These are phyloP conservation scores for Xanthorhoe spadicearia DNA, from an alignment of 2,888 invertebrate species.

Conservation along the genomic window DNA sequence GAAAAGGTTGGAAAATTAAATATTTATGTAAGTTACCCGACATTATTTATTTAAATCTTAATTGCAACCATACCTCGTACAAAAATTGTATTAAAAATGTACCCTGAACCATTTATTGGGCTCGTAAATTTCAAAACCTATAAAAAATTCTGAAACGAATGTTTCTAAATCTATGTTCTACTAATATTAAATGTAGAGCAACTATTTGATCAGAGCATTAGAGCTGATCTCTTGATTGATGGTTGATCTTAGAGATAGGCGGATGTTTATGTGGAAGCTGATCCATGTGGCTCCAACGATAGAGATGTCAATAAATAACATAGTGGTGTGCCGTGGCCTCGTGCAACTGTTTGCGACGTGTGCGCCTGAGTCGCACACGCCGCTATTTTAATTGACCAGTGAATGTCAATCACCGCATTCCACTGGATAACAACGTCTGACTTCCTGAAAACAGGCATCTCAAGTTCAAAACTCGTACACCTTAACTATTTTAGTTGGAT, in stretches of 20 bases:
- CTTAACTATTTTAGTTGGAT: slow-evolving; percentile 23
- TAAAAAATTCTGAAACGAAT: not conserved
- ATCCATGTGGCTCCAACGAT: slow-evolving; percentile 54
- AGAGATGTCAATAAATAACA: slow-evolving; percentile 66
- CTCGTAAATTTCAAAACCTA: too few relatives aligned
- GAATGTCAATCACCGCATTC: slow-evolving; percentile 73
- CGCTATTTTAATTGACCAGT: slow-evolving; percentile 69
- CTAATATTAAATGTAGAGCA: slow-evolving; percentile 19
- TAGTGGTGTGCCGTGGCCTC: slow-evolving; percentile 69
- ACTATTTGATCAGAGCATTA: slow-evolving; percentile 19
- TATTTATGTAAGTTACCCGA: slow-evolving; percentile 29
- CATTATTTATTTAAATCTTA: not conserved
- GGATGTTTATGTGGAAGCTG: slow-evolving; percentile 56
- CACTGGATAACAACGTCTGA: slow-evolving; percentile 55
- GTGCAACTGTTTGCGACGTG: slow-evolving; percentile 75
- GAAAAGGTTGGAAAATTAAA: slow-evolving; percentile 38
- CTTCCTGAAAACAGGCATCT: slow-evolving; percentile 50
- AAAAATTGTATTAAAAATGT: not conserved
- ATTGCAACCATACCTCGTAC: not conserved
- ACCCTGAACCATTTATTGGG: too few relatives aligned
- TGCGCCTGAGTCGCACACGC: slow-evolving; percentile 54
- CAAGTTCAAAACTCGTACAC: slow-evolving; percentile 16
- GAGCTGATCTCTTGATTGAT: slow-evolving; percentile 32
- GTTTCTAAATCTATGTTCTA: not conserved
- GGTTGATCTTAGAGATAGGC: slow-evolving; percentile 44